These are phyloP conservation scores for Peromyscus attwateri DNA, from an alignment of 2,797 vertebrate genomes.

Conservation along the genomic window DNA sequence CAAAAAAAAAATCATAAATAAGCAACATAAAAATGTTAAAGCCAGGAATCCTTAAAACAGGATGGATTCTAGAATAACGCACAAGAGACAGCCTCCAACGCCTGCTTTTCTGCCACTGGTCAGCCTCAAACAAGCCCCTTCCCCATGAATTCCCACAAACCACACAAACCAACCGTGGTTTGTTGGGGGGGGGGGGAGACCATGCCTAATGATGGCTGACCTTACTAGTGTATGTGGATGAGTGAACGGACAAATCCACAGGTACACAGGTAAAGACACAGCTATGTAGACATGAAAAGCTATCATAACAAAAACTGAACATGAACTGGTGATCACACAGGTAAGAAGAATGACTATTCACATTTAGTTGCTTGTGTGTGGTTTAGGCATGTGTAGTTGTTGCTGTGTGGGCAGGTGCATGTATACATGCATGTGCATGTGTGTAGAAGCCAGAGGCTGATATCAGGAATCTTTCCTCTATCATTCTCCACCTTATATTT, in stretches of 20 bases:
- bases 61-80: neutral
- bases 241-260: neutral
- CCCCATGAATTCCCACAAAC: neutral
- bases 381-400: neutral
- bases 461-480: neutral
- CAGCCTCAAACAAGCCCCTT: neutral
- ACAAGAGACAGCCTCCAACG: neutral
- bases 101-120: neutral
- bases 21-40: neutral
- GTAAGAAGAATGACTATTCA: neutral
- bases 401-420: neutral
- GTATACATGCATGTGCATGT: neutral
- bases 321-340: neutral
- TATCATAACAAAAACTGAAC: neutral
- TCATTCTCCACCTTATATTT: neutral
- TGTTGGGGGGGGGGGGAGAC: neutral
- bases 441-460: neutral
- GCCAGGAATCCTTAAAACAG: neutral
- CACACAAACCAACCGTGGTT: neutral
- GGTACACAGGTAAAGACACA: fast-evolving
- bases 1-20: neutral
- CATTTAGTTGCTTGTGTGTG: neutral
- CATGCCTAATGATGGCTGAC: neutral
- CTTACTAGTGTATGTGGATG: neutral
- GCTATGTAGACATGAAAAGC: neutral